Evolutionary conservation across 2,113 vertebrate species (phyloP), one percentile per base, ranked within the genome.

Genomic region (Scalopus aquaticus): DNA sequence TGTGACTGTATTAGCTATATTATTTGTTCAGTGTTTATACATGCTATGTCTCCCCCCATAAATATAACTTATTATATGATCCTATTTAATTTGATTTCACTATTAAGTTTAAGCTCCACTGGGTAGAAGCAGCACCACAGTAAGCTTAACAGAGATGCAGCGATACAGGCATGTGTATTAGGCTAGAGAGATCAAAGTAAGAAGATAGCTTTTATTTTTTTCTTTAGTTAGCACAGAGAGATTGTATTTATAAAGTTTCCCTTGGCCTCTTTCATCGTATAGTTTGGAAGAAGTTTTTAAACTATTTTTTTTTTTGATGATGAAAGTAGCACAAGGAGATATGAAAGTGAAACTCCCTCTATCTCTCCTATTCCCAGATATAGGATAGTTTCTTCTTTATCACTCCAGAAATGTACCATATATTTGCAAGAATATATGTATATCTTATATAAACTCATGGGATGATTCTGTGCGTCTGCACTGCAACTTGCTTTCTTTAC

Each of bases 161-260:
- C 78, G 85, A 77, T 72, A 70, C 10, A 95, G 77, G 87, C 89
- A 60, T 73, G 32, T 67, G 1, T 62, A 20, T 86, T 56, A 88
- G 35, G 11, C n/a, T 70, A 80, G 5, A 72, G 83, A 92, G 70
- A 77, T 49, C 35, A 67, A 85, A 96, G 74, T 22, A 60, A 88
- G 32, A 91, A 39, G 30, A 95, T 80, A 35, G 28, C 76, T 20
- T 44, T 98, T 96, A 51, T 90, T 78, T 72, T 35, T 67, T 91
- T 5, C 12, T 77, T 97, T 91, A 67, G 90, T 94, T 84, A 86
- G 2, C 96, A 94, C 92, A 91, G 84, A 96, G 44, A 90, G 24
- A 62, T 84, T 80, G 12, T 60, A 78, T 86, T 91, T 90, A 70
- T 37, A 87, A 81, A 84, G 39, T 72, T 88, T 90, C 84, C 3